phyloP scores from a whole-genome alignment of 2,113 vertebrate species.

The Hyla sarda region DNA sequence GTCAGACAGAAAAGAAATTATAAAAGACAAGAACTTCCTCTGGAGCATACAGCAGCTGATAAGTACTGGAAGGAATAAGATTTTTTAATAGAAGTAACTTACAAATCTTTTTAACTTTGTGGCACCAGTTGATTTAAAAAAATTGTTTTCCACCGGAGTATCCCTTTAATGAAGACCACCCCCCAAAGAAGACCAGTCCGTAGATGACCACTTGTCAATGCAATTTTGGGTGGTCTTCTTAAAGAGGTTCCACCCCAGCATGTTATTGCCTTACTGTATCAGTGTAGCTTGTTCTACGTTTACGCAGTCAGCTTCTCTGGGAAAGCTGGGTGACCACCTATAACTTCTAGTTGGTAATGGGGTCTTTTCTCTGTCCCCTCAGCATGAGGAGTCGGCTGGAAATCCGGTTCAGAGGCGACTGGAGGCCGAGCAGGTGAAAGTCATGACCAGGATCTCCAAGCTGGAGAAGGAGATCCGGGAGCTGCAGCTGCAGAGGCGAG shows the following conservation, averaged over 20 bases:
- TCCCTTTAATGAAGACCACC: no score
- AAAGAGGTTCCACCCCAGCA: no score
- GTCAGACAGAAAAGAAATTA: no score
- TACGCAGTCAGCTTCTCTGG: background rate
- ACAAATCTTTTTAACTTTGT: no score
- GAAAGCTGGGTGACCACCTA: background rate
- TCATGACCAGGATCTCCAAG: slow-evolving; percentile 34
- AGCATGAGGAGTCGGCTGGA: slow-evolving; percentile 22
- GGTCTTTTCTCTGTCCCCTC: background rate
- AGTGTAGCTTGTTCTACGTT: background rate
- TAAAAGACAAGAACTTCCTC: no score
- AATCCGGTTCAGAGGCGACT: slow-evolving; percentile 32
- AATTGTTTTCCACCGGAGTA: no score
- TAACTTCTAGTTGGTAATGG: background rate
- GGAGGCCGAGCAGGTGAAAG: slow-evolving; percentile 49
- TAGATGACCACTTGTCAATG: no score
- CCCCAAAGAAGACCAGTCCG: no score
- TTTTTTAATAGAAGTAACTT: no score
- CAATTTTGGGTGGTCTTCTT: no score
- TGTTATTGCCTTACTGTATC: background rate
- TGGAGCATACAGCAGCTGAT: no score
- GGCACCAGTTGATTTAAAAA: no score
- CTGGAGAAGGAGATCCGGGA: slow-evolving; percentile 49
- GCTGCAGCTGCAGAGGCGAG: slow-evolving; percentile 52
- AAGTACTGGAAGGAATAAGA: background rate